Conservation (phyloP, 2,888 invertebrate genomes). For the Osmoderma eremita region DNA sequence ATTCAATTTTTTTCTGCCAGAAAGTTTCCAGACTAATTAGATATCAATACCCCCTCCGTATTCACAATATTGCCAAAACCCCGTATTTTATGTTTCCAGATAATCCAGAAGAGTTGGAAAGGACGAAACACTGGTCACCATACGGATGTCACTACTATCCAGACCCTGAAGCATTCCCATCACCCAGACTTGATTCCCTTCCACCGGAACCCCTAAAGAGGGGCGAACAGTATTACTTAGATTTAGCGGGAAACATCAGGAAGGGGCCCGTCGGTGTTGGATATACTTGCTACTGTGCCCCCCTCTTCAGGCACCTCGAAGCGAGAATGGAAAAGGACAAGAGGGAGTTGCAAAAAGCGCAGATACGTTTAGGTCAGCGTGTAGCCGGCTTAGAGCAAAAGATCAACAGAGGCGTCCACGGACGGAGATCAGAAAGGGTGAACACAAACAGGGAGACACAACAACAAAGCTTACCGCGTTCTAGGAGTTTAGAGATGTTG, state of each 20-base stretch:
- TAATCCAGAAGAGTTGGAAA: conserved; percentile 42
- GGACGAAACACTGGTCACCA: conserved; percentile 76
- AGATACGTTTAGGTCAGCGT: conserved; percentile 81
- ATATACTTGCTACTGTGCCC: conserved; percentile 92
- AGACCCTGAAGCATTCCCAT: conserved; percentile 84
- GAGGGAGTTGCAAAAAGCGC: conserved; percentile 81
- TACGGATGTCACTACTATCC: conserved; percentile 93
- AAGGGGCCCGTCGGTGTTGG: conserved; percentile 96
- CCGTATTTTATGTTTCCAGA: conserved; percentile 17
- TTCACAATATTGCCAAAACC: too few species aligned
- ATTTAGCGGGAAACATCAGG: conserved; percentile 92
- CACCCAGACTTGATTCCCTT: conserved; percentile 84
- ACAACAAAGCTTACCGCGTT: conserved; percentile 71
- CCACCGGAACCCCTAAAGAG: conserved; percentile 86
- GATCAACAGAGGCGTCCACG: conserved; percentile 70
- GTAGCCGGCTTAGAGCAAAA: conserved; percentile 82
- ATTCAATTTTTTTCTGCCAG: too few species aligned
- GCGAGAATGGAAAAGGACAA: conserved; percentile 83
- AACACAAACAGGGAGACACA: conserved; percentile 67
- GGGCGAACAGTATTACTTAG: conserved; percentile 94
- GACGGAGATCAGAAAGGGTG: conserved; percentile 68
- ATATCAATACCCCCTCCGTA: too few species aligned
- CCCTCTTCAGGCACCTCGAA: conserved; percentile 89
- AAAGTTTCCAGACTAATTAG: too few species aligned
- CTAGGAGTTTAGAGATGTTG: conserved; percentile 77